phyloP scores from a whole-genome alignment of 2,888 invertebrate species.

The Pachycephus smyrnensis region DNA sequence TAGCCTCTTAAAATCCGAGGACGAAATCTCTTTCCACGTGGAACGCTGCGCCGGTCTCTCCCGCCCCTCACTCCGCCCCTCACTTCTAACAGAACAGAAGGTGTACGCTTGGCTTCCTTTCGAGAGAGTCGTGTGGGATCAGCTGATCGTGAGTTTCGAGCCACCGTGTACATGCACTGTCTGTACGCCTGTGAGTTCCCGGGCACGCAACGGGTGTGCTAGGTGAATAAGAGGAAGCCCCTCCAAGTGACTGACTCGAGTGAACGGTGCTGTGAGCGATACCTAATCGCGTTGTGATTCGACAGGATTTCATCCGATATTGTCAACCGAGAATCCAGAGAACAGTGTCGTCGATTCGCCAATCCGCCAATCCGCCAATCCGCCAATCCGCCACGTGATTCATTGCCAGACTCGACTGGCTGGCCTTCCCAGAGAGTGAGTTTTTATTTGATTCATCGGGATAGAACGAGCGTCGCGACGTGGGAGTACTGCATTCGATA shows the following conservation, averaged over 20 bases:
- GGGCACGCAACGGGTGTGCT: slow-evolving; percentile 2
- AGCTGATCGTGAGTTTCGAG: slow-evolving; percentile 5
- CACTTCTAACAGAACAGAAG: not conserved
- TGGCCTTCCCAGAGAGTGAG: not conserved
- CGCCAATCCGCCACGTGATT: not conserved
- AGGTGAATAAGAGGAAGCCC: not conserved
- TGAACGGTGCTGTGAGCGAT: not conserved
- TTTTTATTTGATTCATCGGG: not conserved
- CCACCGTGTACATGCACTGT: not conserved
- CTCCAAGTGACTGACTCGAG: not conserved
- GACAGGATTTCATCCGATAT: not conserved
- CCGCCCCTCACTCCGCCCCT: too few relatives aligned
- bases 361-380: not conserved
- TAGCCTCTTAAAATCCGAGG: not conserved
- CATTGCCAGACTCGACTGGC: not conserved
- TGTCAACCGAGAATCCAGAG: not conserved
- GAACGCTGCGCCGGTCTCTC: not conserved
- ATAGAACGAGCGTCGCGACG: not conserved
- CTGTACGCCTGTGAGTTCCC: not conserved
- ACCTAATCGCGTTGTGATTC: not conserved
- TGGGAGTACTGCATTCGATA: not conserved
- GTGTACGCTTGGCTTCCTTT: not conserved
- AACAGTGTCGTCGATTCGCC: not conserved
- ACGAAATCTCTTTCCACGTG: not conserved
- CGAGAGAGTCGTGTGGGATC: not conserved